These are phyloP conservation scores for Osmoderma eremita DNA, from an alignment of 2,888 invertebrate species.

Conservation along the genomic window DNA sequence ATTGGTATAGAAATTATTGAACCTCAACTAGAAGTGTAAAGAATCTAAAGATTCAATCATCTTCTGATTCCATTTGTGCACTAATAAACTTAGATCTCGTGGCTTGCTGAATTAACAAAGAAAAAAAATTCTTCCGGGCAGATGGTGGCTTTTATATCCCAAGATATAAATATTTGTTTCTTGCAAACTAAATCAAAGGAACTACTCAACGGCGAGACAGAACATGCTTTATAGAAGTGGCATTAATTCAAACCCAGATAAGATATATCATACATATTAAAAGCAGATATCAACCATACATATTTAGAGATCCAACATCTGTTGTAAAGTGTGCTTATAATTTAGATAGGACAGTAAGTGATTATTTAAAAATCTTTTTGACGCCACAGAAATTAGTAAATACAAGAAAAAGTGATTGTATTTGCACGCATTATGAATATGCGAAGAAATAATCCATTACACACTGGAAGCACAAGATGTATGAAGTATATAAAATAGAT, in stretches of 20 bases:
- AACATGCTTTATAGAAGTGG: conserved; percentile 8
- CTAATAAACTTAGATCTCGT: no score
- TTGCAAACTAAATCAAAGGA: conserved; percentile 15
- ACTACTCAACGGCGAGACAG: neutral
- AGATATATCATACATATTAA: conserved; percentile 12
- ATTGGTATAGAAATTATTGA: no score
- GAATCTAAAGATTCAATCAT: no score
- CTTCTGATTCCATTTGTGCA: no score
- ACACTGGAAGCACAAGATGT: no score
- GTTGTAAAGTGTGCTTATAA: neutral
- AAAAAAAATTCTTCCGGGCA: conserved; percentile 5
- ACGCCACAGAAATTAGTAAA: no score
- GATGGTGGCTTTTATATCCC: conserved; percentile 5
- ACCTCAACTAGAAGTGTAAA: no score
- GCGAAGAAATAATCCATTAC: no score
- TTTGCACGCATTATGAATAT: no score
- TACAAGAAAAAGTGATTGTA: no score
- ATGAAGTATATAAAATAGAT: no score
- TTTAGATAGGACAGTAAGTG: neutral
- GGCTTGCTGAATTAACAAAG: conserved; percentile 1
- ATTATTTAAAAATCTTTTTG: no score
- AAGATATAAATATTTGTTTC: conserved; percentile 7
- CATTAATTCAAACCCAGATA: neutral
- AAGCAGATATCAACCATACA: conserved; percentile 1
- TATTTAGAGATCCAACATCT: neutral